Base-by-base conservation (phyloP, 30 jellyfish, hydroid and myxozoan species). In the Pelagia noctiluca region DNA sequence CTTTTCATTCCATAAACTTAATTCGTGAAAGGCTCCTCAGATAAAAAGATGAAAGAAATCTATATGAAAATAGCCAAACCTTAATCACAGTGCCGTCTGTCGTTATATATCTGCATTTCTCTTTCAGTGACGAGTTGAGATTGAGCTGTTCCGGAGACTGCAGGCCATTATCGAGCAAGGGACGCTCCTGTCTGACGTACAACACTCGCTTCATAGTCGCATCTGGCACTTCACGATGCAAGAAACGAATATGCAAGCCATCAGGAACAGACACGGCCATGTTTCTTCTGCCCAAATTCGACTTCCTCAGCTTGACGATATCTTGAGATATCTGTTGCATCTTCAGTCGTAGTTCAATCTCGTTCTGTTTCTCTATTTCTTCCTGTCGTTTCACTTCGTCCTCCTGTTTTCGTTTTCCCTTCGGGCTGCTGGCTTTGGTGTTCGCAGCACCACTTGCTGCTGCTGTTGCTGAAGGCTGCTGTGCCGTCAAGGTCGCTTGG, bases 1-100 rank as follows among this genome's bases (percentile, higher is more conserved):
- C n/a, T n/a, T n/a, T n/a, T n/a, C n/a, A n/a, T n/a, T n/a, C n/a
- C n/a, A n/a, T n/a, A n/a, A n/a, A n/a, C n/a, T n/a, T n/a, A n/a
- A n/a, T n/a, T n/a, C n/a, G n/a, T n/a, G n/a, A n/a, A n/a, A n/a
- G n/a, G n/a, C n/a, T n/a, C n/a, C n/a, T n/a, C n/a, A n/a, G n/a
- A n/a, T n/a, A n/a, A n/a, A n/a, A n/a, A n/a, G n/a, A n/a, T n/a
- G n/a, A n/a, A n/a, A n/a, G n/a, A n/a, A n/a, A n/a, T n/a, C n/a
- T n/a, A n/a, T n/a, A n/a, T n/a, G n/a, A n/a, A n/a, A n/a, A n/a
- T n/a, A n/a, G n/a, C n/a, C n/a, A 18, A 62, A 93, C 98, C 93
- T 82, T 87, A 57, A 93, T 74, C 19, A 93, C 94, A 31, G 69
- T 52, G 21, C 98, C 98, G 35, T 87, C 94, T 31, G 29, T 71